A percentile compares a stretch with the other conserved stretches of the same genome.
phyloP scores from a whole-genome alignment of 2,113 vertebrate genomes.

The Neogobius melanostomus region DNA sequence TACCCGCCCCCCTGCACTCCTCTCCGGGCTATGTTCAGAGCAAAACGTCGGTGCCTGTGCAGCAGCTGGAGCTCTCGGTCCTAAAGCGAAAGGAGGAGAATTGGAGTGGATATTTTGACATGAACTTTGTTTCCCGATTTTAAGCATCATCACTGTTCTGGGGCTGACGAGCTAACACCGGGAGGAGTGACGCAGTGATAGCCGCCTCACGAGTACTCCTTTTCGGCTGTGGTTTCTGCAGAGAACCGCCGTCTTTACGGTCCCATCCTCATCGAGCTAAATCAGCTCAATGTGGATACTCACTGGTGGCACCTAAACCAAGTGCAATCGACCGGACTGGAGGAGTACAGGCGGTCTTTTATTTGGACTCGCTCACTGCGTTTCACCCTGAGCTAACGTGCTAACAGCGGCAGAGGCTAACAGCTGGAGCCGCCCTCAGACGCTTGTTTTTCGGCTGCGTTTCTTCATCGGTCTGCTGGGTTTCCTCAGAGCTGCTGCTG shows the following conservation, averaged over 20 bases:
- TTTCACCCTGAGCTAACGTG: not conserved
- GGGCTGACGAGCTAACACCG: conserved; percentile 6
- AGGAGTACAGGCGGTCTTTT: not conserved
- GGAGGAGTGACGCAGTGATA: not conserved
- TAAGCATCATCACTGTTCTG: not conserved
- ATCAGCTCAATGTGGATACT: no score
- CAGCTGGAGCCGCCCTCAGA: not conserved
- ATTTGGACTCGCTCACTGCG: not conserved
- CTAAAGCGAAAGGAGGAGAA: no score
- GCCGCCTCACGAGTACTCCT: not conserved
- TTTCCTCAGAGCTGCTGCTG: not conserved
- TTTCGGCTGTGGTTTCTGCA: not conserved
- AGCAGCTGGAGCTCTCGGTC: not conserved
- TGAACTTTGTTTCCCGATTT: not conserved
- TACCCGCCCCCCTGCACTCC: not conserved
- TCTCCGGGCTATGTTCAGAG: not conserved
- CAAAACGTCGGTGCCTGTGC: not conserved
- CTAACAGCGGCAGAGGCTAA: conserved; percentile 9
- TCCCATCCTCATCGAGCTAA: no score
- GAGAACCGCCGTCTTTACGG: not conserved
- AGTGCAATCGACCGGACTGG: not conserved
- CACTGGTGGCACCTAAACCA: not conserved
- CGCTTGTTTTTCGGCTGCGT: not conserved
- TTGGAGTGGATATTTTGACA: not conserved
- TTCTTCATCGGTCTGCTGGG: not conserved